Percentiles rank a stretch among this genome's conserved stretches.
Evolutionary conservation across 2,113 vertebrate genomes (phyloP).

Genomic region (Gymnocephalus cernua): DNA sequence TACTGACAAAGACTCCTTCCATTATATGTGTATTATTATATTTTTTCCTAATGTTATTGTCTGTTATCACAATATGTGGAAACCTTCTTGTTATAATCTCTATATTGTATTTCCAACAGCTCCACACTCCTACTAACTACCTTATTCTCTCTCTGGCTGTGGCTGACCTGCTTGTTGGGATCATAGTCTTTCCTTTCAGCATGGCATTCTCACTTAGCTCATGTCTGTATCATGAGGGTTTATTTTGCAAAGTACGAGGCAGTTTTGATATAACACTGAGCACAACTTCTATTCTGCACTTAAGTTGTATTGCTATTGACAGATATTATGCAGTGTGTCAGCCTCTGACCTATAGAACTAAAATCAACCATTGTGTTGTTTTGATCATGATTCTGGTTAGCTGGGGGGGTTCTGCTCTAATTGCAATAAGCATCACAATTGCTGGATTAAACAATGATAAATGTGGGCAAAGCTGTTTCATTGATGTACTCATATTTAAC

Average conservation of each 20-base stretch:
- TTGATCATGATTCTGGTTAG: conserved; percentile 83
- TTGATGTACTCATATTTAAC: background rate
- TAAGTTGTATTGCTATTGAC: conserved; percentile 67
- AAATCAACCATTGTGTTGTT: conserved; percentile 78
- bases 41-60: conserved; percentile 31
- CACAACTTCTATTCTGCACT: conserved; percentile 58
- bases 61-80: conserved; percentile 38
- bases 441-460: background rate
- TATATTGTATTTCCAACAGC: conserved; percentile 48
- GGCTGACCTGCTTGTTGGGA: conserved; percentile 44
- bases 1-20: conserved; percentile 24
- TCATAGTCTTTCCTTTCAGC: conserved; percentile 43
- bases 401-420: conserved; percentile 84
- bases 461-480: conserved; percentile 2
- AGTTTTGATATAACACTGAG: conserved; percentile 53
- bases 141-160: conserved; percentile 52
- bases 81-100: conserved; percentile 55
- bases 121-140: conserved; percentile 50
- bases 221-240: conserved; percentile 46
- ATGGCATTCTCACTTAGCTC: conserved; percentile 41
- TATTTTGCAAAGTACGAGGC: conserved; percentile 59
- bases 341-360: conserved; percentile 84
- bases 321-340: conserved; percentile 67
- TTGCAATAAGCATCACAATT: conserved; percentile 78
- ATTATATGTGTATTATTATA: conserved; percentile 28